A percentile compares a stretch with the other conserved stretches of the same genome.
These are phyloP conservation scores for Oedothorax gibbosus DNA, from an alignment of 1,140 invertebrate genomes.

Conservation along the genomic window DNA sequence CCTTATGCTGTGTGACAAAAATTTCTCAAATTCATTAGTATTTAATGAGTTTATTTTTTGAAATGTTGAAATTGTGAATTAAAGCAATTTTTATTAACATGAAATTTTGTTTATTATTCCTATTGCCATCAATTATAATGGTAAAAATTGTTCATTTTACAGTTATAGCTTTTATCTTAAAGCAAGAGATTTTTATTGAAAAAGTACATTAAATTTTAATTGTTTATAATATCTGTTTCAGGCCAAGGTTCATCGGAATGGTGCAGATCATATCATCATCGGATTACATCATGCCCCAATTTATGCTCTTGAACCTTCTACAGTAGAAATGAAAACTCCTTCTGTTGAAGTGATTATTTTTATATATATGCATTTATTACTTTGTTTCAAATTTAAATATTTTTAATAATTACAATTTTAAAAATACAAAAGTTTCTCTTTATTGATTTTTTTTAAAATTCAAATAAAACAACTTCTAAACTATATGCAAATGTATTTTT, in stretches of 20 bases:
- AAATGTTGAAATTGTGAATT: no score
- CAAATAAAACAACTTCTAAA: no score
- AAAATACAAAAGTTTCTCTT: not conserved
- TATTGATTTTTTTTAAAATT: not conserved
- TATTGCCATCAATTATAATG: not conserved
- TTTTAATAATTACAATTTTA: not conserved
- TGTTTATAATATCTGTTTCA: not conserved
- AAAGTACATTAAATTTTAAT: not conserved
- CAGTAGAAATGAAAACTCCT: slow-evolving; percentile 35
- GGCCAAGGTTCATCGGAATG: slow-evolving; percentile 44
- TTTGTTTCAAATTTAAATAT: not conserved
- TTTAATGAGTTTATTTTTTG: no score
- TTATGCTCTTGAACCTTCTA: slow-evolving; percentile 34
- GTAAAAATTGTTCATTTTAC: not conserved
- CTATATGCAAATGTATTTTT: no score
- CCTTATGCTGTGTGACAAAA: no score
- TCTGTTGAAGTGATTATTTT: slow-evolving; percentile 21
- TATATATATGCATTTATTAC: not conserved
- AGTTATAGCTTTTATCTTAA: not conserved
- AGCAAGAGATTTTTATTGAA: not conserved
- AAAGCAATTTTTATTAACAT: not conserved
- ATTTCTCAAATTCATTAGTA: no score
- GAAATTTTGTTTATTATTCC: not conserved
- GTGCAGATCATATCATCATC: slow-evolving; percentile 34
- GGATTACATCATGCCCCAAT: slow-evolving; percentile 52